Conservation (phyloP, 2,888 invertebrate genomes). For the Rotaria macrura region DNA sequence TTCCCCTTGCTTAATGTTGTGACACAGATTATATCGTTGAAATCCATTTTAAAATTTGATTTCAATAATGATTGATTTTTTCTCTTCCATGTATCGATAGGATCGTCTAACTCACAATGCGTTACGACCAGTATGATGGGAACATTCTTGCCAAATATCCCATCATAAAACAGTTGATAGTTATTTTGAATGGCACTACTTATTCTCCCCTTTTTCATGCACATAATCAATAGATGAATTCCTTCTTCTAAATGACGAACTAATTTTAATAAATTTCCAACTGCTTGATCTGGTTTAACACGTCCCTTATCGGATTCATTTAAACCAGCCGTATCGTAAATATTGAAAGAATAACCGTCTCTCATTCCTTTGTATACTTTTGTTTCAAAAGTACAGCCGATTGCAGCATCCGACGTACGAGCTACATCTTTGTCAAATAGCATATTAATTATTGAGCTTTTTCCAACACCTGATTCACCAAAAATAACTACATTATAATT, state of each 20-base stretch:
- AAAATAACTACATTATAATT: not conserved
- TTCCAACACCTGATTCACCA: not conserved
- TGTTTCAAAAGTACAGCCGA: not conserved
- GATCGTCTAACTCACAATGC: not conserved
- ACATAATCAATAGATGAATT: not conserved
- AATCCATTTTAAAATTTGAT: not conserved
- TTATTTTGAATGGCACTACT: not conserved
- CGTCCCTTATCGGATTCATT: not conserved
- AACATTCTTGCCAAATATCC: not conserved
- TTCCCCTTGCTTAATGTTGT: not conserved
- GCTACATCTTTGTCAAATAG: not conserved
- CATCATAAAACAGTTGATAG: not conserved
- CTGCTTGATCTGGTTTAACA: not conserved
- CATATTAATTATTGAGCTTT: not conserved
- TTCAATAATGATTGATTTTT: not conserved
- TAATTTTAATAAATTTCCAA: not conserved
- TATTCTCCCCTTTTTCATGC: not conserved
- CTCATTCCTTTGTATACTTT: not conserved
- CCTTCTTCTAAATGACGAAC: not conserved
- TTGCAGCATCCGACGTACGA: not conserved
- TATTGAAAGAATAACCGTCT: not conserved
- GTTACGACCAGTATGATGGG: not conserved
- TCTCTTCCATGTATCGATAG: not conserved
- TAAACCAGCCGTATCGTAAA: not conserved
- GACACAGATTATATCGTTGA: not conserved